Conservation (phyloP, 2,888 invertebrate species). For the Pimpla rufipes region DNA sequence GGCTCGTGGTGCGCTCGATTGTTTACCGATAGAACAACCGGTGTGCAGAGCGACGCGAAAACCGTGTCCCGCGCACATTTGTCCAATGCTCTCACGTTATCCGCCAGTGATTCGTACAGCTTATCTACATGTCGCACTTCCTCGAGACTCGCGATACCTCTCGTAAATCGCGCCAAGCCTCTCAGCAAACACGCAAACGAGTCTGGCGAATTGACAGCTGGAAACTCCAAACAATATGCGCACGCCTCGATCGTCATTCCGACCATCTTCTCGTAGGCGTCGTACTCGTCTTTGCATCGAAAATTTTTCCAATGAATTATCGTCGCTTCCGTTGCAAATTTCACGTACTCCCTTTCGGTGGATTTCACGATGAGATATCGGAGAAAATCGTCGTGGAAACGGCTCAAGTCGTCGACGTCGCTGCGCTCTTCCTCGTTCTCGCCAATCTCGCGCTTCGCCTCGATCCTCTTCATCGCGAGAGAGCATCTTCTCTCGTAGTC, state of each 20-base stretch:
- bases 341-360: conserved; percentile 75
- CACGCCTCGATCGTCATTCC: conserved; percentile 77
- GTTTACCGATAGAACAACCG: conserved; percentile 57
- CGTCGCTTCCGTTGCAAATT: conserved; percentile 69
- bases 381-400: conserved; percentile 74
- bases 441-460: background rate
- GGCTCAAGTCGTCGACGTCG: background rate
- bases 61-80: conserved; percentile 56
- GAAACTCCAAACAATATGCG: conserved; percentile 75
- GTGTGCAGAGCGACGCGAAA: conserved; percentile 61
- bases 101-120: conserved; percentile 60
- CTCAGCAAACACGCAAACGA: conserved; percentile 76
- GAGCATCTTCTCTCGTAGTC: conserved; percentile 78
- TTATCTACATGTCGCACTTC: conserved; percentile 50
- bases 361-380: conserved; percentile 77
- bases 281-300: conserved; percentile 66
- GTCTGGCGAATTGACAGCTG: conserved; percentile 68
- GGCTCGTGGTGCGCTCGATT: conserved; percentile 45
- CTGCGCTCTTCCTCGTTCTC: background rate
- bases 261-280: conserved; percentile 74
- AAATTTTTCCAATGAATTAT: conserved; percentile 70
- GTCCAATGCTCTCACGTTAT: conserved; percentile 64
- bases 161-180: conserved; percentile 67
- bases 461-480: conserved; percentile 61
- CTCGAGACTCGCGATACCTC: conserved; percentile 55